These are phyloP conservation scores for Fringilla coelebs DNA, from an alignment of 2,797 vertebrate species.

Conservation along the genomic window DNA sequence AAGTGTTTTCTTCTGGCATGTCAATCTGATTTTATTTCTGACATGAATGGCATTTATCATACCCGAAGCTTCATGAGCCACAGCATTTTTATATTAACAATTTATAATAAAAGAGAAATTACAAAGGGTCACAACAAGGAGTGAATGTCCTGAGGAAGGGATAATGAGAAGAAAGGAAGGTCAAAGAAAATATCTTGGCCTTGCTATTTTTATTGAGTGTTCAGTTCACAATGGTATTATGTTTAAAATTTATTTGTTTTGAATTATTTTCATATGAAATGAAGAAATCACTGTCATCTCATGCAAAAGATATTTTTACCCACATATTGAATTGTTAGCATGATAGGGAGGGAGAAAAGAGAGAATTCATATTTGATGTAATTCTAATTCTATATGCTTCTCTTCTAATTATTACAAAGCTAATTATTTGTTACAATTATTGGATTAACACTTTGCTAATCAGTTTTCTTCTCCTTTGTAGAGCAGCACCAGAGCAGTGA, in stretches of 20 bases:
- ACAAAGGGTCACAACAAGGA: conserved; percentile 43
- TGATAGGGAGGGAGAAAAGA: neutral
- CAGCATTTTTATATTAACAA: conserved; percentile 53
- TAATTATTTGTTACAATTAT: conserved; percentile 70
- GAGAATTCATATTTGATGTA: neutral
- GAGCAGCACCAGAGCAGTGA: conserved; percentile 12
- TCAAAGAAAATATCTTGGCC: conserved; percentile 10
- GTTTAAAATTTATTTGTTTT: conserved; percentile 7
- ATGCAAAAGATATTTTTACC: neutral
- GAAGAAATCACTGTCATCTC: neutral
- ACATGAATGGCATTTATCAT: conserved; percentile 35
- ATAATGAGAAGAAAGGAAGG: conserved; percentile 45
- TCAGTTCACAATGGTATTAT: neutral
- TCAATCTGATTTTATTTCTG: conserved; percentile 50
- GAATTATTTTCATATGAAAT: neutral
- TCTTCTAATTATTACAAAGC: conserved; percentile 58
- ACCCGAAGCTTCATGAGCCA: conserved; percentile 28
- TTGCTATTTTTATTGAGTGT: neutral
- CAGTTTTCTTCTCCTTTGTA: conserved; percentile 52
- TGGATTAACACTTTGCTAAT: conserved; percentile 65
- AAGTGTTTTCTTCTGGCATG: conserved; percentile 26
- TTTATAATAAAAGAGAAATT: conserved; percentile 60
- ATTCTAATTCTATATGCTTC: conserved; percentile 47
- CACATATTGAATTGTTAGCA: neutral
- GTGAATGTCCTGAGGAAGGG: conserved; percentile 18